A percentile compares a stretch with the other conserved stretches of the same genome.
Evolutionary conservation across 1,140 invertebrate genomes (phyloP).

Genomic region (Chrysoperla carnea): DNA sequence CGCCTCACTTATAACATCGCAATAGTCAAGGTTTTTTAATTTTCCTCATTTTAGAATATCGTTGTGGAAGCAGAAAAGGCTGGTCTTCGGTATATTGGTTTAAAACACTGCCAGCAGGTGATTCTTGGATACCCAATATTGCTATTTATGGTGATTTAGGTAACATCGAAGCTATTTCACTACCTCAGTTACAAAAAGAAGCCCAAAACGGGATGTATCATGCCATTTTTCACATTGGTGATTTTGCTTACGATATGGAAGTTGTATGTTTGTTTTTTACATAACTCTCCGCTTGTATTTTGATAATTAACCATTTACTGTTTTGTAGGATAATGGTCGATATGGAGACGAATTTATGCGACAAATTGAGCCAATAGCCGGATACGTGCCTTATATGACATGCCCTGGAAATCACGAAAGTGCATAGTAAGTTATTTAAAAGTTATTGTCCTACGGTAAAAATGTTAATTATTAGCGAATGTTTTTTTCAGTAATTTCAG

Average conservation of each 20-base stretch:
- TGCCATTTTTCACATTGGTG: conserved; percentile 51
- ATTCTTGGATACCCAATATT: conserved; percentile 38
- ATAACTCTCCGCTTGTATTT: background rate
- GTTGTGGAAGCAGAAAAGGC: conserved; percentile 7
- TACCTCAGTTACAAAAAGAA: conserved; percentile 40
- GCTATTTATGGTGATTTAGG: conserved; percentile 55
- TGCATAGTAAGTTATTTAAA: conserved; percentile 41
- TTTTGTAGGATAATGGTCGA: conserved; percentile 39
- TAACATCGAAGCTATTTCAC: conserved; percentile 42
- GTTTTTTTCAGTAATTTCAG: conserved; percentile 63
- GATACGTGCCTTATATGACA: conserved; percentile 82
- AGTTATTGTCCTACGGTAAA: too few species aligned
- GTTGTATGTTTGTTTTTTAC: conserved; percentile 9
- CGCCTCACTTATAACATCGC: too few species aligned
- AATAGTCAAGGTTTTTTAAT: too few species aligned
- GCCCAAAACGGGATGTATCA: conserved; percentile 40
- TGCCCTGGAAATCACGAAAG: conserved; percentile 83
- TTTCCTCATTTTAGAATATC: too few species aligned
- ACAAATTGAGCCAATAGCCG: conserved; percentile 72
- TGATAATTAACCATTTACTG: too few species aligned
- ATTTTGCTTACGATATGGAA: conserved; percentile 63
- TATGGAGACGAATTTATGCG: conserved; percentile 84
- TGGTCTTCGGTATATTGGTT: background rate
- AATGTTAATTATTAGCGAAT: background rate
- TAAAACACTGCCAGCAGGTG: conserved; percentile 17